Evolutionary conservation across 2,113 vertebrate genomes (phyloP).

Genomic region (Zapus hudsonius): DNA sequence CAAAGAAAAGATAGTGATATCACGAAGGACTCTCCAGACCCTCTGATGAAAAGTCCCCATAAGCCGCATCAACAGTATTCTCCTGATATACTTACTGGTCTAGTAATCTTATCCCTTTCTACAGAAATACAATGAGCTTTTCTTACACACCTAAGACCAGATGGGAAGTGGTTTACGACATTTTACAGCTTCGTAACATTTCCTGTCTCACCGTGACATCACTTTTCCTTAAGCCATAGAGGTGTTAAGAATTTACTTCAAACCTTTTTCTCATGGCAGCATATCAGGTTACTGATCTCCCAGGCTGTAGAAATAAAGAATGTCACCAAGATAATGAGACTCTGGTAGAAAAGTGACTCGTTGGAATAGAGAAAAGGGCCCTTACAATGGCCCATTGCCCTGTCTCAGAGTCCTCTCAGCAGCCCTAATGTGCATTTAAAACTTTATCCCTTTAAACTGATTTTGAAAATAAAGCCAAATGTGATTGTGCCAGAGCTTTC

Average conservation of each 20-base stretch:
- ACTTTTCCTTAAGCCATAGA: slow-evolving; percentile 55
- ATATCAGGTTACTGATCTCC: slow-evolving; percentile 12
- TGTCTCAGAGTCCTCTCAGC: neutral
- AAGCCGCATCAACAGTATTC: slow-evolving; percentile 1
- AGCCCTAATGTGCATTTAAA: neutral
- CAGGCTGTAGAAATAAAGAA: slow-evolving; percentile 26
- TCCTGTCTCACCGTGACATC: slow-evolving; percentile 75
- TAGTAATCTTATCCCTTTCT: neutral
- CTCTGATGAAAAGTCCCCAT: slow-evolving; percentile 39
- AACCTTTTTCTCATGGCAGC: slow-evolving; percentile 6
- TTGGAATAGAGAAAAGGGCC: neutral
- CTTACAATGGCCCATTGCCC: no score
- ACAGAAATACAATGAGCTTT: slow-evolving; percentile 49
- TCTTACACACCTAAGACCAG: no score
- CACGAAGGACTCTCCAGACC: neutral
- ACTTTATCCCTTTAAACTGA: slow-evolving; percentile 22
- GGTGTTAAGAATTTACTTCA: slow-evolving; percentile 70
- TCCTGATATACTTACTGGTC: neutral
- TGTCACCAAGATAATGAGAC: slow-evolving; percentile 5
- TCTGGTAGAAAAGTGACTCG: neutral
- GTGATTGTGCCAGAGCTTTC: neutral
- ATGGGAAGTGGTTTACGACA: slow-evolving; percentile 65
- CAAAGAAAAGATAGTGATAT: neutral
- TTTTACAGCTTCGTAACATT: slow-evolving; percentile 66
- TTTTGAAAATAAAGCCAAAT: slow-evolving; percentile 48